These are phyloP conservation scores for Polyommatus icarus DNA, from an alignment of 2,888 invertebrate species.

Conservation along the genomic window DNA sequence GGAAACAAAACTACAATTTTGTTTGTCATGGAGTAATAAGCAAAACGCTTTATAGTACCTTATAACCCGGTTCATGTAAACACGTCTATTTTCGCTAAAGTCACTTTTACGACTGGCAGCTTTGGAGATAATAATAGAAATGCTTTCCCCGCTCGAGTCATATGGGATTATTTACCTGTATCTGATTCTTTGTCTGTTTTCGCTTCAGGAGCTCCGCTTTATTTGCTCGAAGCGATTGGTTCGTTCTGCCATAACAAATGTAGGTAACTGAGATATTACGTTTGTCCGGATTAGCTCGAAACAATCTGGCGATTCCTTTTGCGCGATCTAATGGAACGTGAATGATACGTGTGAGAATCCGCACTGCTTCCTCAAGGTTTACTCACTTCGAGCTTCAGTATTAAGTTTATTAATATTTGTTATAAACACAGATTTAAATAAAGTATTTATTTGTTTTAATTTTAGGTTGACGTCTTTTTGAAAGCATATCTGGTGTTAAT, in stretches of 20 bases:
- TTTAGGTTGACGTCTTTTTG: not conserved
- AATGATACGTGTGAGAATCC: slow-evolving; percentile 34
- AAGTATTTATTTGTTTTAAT: not conserved
- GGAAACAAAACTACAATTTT: not conserved
- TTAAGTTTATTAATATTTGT: not conserved
- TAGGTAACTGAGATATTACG: slow-evolving; percentile 70
- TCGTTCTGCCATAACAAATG: slow-evolving; percentile 71
- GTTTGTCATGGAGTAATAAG: slow-evolving; percentile 28
- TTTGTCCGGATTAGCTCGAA: slow-evolving; percentile 64
- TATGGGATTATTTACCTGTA: slow-evolving; percentile 74
- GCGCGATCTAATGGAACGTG: slow-evolving; percentile 34
- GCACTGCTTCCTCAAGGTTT: not conserved
- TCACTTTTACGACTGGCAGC: slow-evolving; percentile 52
- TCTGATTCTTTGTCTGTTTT: slow-evolving; percentile 76
- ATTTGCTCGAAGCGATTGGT: slow-evolving; percentile 72
- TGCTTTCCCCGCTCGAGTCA: slow-evolving; percentile 61
- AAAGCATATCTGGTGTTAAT: too few species aligned
- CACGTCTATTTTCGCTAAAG: slow-evolving; percentile 50
- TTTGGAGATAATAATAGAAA: slow-evolving; percentile 59
- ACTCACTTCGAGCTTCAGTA: not conserved
- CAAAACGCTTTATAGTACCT: slow-evolving; percentile 37
- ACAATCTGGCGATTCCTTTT: slow-evolving; percentile 48
- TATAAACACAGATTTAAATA: not conserved
- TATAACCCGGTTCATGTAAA: slow-evolving; percentile 46
- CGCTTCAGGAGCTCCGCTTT: slow-evolving; percentile 71